Conservation (phyloP, 2,797 vertebrate genomes). For the Gymnopithys bicolor region DNA sequence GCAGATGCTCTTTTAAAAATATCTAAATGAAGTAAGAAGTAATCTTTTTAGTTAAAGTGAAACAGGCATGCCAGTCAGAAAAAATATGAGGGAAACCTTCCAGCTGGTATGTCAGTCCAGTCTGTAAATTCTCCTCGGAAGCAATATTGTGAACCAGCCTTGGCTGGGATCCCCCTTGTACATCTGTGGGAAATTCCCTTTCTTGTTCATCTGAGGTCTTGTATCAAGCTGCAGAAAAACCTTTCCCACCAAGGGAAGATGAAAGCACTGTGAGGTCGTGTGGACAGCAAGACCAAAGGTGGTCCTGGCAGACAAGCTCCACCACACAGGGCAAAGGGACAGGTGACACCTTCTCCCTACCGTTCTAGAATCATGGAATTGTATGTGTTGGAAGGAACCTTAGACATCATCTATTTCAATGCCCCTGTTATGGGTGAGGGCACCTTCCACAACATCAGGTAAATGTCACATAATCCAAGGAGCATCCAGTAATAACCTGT, state of each 20-base stretch:
- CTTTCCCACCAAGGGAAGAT: background rate
- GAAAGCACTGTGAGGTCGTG: background rate
- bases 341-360: background rate
- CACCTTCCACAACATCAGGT: background rate
- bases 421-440: no score
- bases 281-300: background rate
- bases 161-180: fast-evolving
- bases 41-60: background rate
- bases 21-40: background rate
- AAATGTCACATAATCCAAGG: background rate
- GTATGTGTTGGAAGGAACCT: background rate
- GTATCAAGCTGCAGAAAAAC: background rate
- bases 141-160: background rate
- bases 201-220: background rate
- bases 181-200: background rate
- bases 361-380: no score
- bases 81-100: background rate
- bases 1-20: background rate
- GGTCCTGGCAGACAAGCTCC: background rate
- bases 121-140: background rate
- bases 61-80: background rate
- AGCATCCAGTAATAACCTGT: background rate
- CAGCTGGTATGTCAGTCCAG: background rate
- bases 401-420: background rate
- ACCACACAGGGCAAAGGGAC: background rate